A percentile compares a stretch with the other conserved stretches of the same genome.
phyloP scores from a whole-genome alignment of 2,797 vertebrate species.

The Malacoctenus gilli region DNA sequence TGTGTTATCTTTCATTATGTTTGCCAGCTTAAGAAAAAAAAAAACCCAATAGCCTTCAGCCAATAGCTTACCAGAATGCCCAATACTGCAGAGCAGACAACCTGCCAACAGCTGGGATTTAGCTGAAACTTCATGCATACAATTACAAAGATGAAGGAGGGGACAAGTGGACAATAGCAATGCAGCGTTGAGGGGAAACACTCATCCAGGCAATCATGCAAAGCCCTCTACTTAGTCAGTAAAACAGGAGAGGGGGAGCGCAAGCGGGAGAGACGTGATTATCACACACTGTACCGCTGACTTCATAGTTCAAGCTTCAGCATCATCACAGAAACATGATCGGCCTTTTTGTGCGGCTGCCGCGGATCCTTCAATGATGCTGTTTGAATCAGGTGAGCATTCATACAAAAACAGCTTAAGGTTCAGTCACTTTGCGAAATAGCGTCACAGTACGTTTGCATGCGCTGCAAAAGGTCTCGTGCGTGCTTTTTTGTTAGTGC shows the following conservation, averaged over 20 bases:
- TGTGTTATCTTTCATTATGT: conserved; percentile 71
- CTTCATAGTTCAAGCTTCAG: conserved; percentile 54
- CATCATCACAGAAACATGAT: conserved; percentile 45
- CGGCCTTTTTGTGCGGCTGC: conserved; percentile 15
- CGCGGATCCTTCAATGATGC: conserved; percentile 18
- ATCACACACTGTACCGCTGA: conserved; percentile 42
- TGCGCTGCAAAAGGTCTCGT: conserved; percentile 7
- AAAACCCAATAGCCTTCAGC: conserved; percentile 63
- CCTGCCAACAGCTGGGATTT: conserved; percentile 74
- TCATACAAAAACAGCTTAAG: conserved; percentile 17
- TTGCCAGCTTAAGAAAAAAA: conserved; percentile 66
- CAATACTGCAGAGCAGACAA: conserved; percentile 56
- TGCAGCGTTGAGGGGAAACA: conserved; percentile 66
- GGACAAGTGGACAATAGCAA: conserved; percentile 74
- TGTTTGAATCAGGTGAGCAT: conserved; percentile 3
- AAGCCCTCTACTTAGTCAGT: conserved; percentile 67
- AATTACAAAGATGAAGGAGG: conserved; percentile 72
- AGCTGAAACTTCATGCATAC: conserved; percentile 72
- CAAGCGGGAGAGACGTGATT: conserved; percentile 40
- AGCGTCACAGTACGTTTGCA: conserved; percentile 17
- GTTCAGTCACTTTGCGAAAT: conserved; percentile 4
- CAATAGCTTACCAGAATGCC: conserved; percentile 57
- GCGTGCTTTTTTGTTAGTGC: conserved; percentile 12
- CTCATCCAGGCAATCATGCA: conserved; percentile 70
- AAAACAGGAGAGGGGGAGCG: conserved; percentile 50